phyloP scores from a whole-genome alignment of 1,140 invertebrate species.

The Varroa destructor region DNA sequence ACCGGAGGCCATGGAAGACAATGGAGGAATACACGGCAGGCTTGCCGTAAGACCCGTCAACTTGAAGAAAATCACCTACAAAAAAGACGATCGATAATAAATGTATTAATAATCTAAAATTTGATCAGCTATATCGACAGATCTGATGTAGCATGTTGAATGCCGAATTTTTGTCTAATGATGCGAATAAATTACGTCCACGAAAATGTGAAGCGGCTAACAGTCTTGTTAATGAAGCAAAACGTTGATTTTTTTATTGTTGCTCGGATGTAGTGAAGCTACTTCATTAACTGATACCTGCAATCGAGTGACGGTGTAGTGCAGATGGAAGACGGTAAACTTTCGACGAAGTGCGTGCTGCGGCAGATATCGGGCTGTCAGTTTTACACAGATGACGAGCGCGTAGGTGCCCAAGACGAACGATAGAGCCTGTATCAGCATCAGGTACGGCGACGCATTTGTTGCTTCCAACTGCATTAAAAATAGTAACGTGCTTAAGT shows the following conservation, averaged over 20 bases:
- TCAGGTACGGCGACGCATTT: constrained; percentile 26
- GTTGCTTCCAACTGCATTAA: constrained; percentile 15
- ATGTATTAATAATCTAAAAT: no score
- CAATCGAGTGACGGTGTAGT: constrained; percentile 24
- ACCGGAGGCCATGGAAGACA: constrained; percentile 28
- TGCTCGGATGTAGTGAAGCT: no score
- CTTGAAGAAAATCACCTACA: constrained; percentile 26
- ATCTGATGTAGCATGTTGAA: no score
- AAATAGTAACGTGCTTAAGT: no score
- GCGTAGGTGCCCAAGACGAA: constrained; percentile 22
- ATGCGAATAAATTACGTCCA: no score
- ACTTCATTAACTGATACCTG: not conserved
- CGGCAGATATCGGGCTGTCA: constrained; percentile 14
- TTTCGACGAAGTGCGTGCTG: constrained; percentile 22
- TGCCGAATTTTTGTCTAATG: no score
- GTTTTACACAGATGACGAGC: constrained; percentile 23
- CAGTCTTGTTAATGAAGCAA: no score
- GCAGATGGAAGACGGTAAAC: constrained; percentile 23
- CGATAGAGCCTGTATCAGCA: constrained; percentile 22
- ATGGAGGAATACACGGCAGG: constrained; percentile 26
- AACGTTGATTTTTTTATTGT: no score
- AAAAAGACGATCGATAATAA: no score
- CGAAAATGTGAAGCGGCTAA: no score
- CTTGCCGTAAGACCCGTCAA: constrained; percentile 20
- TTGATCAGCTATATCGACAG: no score